A percentile compares a stretch with the other conserved stretches of the same genome.
These are phyloP conservation scores for Sebastes miniatus DNA, from an alignment of 2,797 vertebrate species.

Conservation along the genomic window DNA sequence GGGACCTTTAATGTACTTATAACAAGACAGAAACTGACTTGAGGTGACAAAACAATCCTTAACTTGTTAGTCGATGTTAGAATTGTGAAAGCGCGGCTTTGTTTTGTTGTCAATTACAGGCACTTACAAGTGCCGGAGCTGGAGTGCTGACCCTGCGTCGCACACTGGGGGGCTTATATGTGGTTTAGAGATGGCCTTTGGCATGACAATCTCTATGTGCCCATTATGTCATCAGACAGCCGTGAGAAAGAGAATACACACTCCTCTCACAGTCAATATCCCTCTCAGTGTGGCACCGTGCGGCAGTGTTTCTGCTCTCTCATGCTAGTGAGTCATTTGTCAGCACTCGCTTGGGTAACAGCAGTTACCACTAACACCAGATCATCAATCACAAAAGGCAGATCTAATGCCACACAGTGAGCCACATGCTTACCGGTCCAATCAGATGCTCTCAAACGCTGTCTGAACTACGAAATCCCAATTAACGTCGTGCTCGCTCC, in stretches of 20 bases:
- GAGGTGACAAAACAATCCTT: not conserved
- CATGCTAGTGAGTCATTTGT: constrained; percentile 59
- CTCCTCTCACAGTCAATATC: constrained; percentile 47
- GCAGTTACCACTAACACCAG: constrained; percentile 48
- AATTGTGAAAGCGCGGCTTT: not conserved
- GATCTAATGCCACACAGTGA: constrained; percentile 48
- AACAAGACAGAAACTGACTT: not conserved
- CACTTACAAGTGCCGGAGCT: not conserved
- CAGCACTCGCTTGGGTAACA: constrained; percentile 48
- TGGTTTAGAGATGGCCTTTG: constrained; percentile 15
- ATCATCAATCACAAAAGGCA: constrained; percentile 67
- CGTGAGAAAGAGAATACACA: constrained; percentile 29
- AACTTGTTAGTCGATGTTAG: not conserved
- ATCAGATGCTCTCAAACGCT: constrained; percentile 39
- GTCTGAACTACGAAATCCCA: constrained; percentile 36
- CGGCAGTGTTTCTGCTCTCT: constrained; percentile 32
- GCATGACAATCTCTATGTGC: constrained; percentile 18
- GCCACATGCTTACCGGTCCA: constrained; percentile 54
- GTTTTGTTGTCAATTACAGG: not conserved
- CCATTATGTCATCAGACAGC: constrained; percentile 46
- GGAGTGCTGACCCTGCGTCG: not conserved
- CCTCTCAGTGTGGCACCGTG: constrained; percentile 29
- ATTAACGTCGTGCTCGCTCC: constrained; percentile 23
- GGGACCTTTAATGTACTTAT: too few relatives aligned
- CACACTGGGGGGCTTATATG: constrained; percentile 6